These are phyloP conservation scores for Uloborus diversus DNA, from an alignment of 1,140 invertebrate species.

Conservation along the genomic window DNA sequence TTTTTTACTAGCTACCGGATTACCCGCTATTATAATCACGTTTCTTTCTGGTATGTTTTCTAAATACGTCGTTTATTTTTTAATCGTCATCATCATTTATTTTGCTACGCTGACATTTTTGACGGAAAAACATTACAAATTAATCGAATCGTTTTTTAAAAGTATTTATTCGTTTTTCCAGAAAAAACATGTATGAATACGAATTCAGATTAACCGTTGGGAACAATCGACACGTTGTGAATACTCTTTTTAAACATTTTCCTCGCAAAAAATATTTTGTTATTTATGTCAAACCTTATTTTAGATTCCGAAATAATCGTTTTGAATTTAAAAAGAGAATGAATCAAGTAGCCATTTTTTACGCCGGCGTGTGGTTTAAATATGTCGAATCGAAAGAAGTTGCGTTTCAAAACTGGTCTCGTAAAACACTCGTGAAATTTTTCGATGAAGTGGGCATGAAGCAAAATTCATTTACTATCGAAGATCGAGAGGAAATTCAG, in stretches of 20 bases:
- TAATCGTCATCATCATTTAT: too few species aligned
- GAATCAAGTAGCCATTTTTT: background rate
- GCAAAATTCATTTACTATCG: slow-evolving; percentile 5
- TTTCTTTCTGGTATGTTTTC: too few species aligned
- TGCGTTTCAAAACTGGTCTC: background rate
- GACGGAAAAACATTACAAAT: too few species aligned
- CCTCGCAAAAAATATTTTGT: background rate
- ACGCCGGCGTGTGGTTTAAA: slow-evolving; percentile 1
- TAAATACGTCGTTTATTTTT: too few species aligned
- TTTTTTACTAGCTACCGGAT: too few species aligned
- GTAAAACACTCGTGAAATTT: background rate
- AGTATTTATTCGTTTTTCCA: too few species aligned
- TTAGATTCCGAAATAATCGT: background rate
- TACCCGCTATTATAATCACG: too few species aligned
- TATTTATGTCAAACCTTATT: background rate
- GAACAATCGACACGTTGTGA: background rate
- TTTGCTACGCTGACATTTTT: too few species aligned
- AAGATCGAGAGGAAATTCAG: slow-evolving; percentile 1
- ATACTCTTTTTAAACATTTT: background rate
- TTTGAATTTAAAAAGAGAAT: slow-evolving; percentile 16
- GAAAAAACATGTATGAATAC: slow-evolving; percentile 32
- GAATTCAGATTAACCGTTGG: background rate
- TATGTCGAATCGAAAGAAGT: slow-evolving; percentile 28
- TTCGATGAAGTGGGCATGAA: background rate
- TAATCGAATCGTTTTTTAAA: too few species aligned